Base-by-base conservation (phyloP, 2,888 invertebrate genomes). In the Hofmannophila pseudospretella region DNA sequence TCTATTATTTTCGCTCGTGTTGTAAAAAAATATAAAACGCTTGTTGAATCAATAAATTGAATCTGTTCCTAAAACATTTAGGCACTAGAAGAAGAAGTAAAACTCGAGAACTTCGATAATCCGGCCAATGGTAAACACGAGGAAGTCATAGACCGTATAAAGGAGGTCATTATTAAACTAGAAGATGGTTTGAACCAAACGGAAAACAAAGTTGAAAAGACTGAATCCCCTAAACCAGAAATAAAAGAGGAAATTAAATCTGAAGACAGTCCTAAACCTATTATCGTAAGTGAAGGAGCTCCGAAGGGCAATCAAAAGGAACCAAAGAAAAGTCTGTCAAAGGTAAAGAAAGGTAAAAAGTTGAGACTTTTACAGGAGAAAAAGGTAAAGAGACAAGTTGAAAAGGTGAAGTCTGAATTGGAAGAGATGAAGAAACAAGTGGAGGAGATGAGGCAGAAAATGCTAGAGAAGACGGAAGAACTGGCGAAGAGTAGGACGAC, bases 161-260 rank as follows among this genome's bases (percentile, higher is more conserved):
- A 80, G 54, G 78, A 82, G 54, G 82, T 59, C 0, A 84, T 84
- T 26, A 73, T 59, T 28, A 85, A 84, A 64, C 49, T 85, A 13
- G 84, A 85, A 49, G 76, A 59, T 22, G 74, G 77, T 28, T 51
- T 81, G 14, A 70, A 57, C 36, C 52, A 69, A 38, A 36, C 44
- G 1, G 58, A 57, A 34, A 26, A 51, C 3, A 47, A 53, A 44
- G 32, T 44, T n/a, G 52, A 54, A 32, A 37, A 31, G 7, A 9
- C 33, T 3, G 42, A 39, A 34, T 30, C 36, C 16, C 31, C 31
- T 10, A 32, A 25, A 48, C 19, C 33, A 40, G 42, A 40, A 36
- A 2, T 19, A 4, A 43, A 40, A 13, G 32, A 13, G 7, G 29
- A 34, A 5, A 10, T 23, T 12, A 23, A 39, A 37, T 8, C 29